These are phyloP conservation scores for Prunella strophiata DNA, from an alignment of 2,797 vertebrate species.

Conservation along the genomic window DNA sequence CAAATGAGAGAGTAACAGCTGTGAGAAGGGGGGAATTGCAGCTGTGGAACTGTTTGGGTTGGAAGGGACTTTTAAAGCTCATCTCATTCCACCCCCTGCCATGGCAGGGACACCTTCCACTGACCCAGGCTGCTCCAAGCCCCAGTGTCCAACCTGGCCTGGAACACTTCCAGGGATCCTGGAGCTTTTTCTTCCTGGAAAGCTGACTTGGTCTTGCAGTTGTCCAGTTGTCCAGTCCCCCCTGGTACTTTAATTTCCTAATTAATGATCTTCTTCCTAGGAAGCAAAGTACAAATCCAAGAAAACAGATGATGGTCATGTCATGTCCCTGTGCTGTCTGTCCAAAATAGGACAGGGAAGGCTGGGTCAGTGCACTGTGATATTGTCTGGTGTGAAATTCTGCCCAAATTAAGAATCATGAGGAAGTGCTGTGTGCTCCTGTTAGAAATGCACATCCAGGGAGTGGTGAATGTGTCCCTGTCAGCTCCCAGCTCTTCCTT, in stretches of 20 bases:
- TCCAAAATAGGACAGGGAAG: neutral
- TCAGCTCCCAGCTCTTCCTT: neutral
- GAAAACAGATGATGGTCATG: neutral
- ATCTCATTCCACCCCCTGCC: neutral
- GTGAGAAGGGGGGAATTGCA: neutral
- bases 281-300: neutral
- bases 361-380: neutral
- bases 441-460: neutral
- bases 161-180: neutral
- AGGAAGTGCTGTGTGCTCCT: neutral
- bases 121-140: neutral
- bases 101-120: neutral
- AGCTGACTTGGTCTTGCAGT: neutral
- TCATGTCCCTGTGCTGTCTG: neutral
- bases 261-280: neutral
- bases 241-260: neutral
- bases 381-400: neutral
- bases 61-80: neutral
- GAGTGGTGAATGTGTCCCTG: neutral
- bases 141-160: fast-evolving
- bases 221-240: no score
- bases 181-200: neutral
- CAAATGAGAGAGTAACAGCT: neutral
- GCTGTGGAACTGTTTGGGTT: neutral
- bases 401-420: neutral